Conservation (phyloP, 2,113 vertebrate genomes). For the Globicephala melas region DNA sequence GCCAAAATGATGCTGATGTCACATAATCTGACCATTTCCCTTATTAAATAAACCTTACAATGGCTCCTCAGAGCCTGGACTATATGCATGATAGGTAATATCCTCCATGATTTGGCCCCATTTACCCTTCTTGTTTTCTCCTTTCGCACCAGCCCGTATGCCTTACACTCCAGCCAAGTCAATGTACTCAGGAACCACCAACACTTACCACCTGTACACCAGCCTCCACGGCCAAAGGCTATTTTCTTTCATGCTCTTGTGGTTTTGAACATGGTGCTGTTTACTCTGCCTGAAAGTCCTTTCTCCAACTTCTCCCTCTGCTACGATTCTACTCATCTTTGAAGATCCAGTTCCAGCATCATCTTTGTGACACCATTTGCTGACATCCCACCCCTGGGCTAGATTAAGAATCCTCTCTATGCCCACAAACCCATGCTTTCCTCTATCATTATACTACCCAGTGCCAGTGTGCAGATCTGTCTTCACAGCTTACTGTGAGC, state of each 20-base stretch:
- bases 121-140: not conserved
- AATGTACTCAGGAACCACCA: not conserved
- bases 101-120: not conserved
- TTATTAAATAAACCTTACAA: constrained; percentile 18
- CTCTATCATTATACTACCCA: not conserved
- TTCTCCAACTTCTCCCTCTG: not conserved
- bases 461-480: not conserved
- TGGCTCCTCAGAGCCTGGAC: not conserved
- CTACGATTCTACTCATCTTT: not conserved
- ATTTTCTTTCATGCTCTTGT: not conserved
- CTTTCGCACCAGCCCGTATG: not conserved
- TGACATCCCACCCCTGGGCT: not conserved
- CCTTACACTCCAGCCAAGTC: not conserved
- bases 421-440: not conserved
- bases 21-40: not conserved
- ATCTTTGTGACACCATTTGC: not conserved
- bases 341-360: not conserved
- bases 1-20: not conserved
- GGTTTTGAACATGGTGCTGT: not conserved
- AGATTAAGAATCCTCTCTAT: not conserved
- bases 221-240: not conserved
- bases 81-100: not conserved
- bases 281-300: not conserved
- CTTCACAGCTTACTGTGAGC: not conserved
- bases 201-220: not conserved